phyloP scores from a whole-genome alignment of 2,113 vertebrate species.

The Gymnogyps californianus region DNA sequence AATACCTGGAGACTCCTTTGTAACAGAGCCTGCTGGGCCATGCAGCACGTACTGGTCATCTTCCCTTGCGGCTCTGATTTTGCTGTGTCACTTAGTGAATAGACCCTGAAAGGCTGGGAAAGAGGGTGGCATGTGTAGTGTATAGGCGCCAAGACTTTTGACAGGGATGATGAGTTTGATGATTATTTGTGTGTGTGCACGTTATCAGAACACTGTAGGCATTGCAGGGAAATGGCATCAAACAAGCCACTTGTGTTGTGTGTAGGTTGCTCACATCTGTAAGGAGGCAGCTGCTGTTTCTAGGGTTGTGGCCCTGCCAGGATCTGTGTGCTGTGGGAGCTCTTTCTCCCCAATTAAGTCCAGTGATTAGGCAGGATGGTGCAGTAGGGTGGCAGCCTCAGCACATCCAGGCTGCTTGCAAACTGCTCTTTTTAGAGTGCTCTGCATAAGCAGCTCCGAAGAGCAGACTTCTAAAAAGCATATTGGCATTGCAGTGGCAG shows the following conservation, averaged over 20 bases:
- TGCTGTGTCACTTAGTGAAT: not conserved
- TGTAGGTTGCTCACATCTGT: not conserved
- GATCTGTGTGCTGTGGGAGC: not conserved
- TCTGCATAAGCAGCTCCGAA: not conserved
- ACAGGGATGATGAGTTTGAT: not conserved
- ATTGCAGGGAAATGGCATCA: not conserved
- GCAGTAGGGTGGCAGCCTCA: not conserved
- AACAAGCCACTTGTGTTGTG: not conserved
- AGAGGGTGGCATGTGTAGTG: not conserved
- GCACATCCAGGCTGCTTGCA: not conserved
- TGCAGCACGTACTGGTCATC: not conserved
- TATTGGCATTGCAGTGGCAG: not conserved
- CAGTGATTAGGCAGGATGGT: not conserved
- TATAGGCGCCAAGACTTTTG: not conserved
- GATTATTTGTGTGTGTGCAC: not conserved
- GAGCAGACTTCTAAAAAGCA: not conserved
- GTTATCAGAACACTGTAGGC: fast-evolving
- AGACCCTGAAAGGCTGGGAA: not conserved
- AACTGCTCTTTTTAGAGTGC: not conserved
- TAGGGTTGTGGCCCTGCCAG: not conserved
- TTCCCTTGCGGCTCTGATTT: not conserved
- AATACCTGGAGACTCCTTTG: not conserved
- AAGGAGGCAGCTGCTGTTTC: not conserved
- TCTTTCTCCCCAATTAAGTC: not conserved
- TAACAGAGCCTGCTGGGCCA: not conserved